These are phyloP conservation scores for Silurus asotus DNA, from an alignment of 2,113 vertebrate species.

Conservation along the genomic window DNA sequence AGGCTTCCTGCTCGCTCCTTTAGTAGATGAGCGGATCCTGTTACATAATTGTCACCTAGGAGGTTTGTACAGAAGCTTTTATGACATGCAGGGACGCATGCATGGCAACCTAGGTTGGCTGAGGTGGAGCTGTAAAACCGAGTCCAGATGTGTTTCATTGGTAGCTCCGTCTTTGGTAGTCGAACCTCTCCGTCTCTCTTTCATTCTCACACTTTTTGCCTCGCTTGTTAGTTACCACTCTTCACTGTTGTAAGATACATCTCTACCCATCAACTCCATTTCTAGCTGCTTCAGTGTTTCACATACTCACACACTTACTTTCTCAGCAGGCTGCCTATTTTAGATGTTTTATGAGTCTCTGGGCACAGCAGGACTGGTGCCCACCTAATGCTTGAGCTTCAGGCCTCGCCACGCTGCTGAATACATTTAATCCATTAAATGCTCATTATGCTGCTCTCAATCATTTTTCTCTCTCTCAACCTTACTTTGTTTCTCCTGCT, in stretches of 20 bases:
- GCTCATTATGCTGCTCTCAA: conserved; percentile 30
- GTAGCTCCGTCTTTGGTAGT: not conserved
- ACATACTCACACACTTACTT: conserved; percentile 1
- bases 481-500: conserved; percentile 2
- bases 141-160: conserved; percentile 30
- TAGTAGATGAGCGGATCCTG: conserved; percentile 1
- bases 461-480: conserved; percentile 26
- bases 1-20: not conserved
- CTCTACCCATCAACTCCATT: not conserved
- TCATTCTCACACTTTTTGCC: not conserved
- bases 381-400: conserved; percentile 39
- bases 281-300: not conserved
- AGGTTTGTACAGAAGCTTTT: conserved; percentile 26
- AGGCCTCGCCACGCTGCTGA: conserved; percentile 34
- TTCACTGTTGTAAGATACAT: not conserved
- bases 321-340: conserved; percentile 36
- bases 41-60: conserved; percentile 29
- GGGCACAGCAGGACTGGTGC: conserved; percentile 36
- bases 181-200: not conserved
- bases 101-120: not conserved
- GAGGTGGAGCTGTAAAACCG: conserved; percentile 26
- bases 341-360: conserved; percentile 38
- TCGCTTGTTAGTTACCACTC: too few species aligned
- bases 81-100: conserved; percentile 36
- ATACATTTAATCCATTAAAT: conserved; percentile 29